Evolutionary conservation across 2,888 invertebrate species (phyloP).

Genomic region (Baccha elongata): DNA sequence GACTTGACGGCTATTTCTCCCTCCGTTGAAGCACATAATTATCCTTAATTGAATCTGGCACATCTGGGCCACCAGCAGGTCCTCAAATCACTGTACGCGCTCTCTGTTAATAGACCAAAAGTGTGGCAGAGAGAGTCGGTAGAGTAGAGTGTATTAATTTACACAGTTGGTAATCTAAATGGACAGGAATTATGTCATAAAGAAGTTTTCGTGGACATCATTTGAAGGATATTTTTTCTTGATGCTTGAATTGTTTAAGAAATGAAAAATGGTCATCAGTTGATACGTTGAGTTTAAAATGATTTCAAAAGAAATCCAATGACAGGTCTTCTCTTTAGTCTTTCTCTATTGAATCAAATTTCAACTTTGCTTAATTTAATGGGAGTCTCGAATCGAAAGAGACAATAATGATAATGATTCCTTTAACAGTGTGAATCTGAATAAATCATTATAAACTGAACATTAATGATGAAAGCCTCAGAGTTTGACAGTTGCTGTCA

Average conservation of each 20-base stretch:
- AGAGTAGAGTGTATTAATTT: conserved; percentile 47
- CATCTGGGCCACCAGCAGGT: conserved; percentile 68
- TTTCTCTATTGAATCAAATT: conserved; percentile 14
- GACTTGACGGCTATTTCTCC: conserved; percentile 72
- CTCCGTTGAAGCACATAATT: conserved; percentile 74
- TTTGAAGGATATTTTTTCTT: conserved; percentile 12
- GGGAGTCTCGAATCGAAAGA: conserved; percentile 10
- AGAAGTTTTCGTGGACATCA: conserved; percentile 27
- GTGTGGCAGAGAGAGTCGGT: not conserved
- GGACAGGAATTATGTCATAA: conserved; percentile 54
- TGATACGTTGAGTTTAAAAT: not conserved
- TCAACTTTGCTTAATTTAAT: conserved; percentile 13
- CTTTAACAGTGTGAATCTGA: conserved; percentile 49
- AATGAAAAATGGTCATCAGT: conserved; percentile 20
- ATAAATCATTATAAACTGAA: conserved; percentile 33
- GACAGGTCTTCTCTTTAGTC: conserved; percentile 14
- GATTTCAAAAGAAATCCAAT: conserved; percentile 14
- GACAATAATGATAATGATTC: conserved; percentile 56
- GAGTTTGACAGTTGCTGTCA: conserved; percentile 50
- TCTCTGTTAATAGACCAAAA: not conserved
- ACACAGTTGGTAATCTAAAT: conserved; percentile 29
- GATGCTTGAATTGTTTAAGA: not conserved
- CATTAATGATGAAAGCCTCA: conserved; percentile 38
- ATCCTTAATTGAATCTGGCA: conserved; percentile 72
- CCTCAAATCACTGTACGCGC: conserved; percentile 24